phyloP scores from a whole-genome alignment of 2,888 invertebrate species.

The Conomelus anceps region DNA sequence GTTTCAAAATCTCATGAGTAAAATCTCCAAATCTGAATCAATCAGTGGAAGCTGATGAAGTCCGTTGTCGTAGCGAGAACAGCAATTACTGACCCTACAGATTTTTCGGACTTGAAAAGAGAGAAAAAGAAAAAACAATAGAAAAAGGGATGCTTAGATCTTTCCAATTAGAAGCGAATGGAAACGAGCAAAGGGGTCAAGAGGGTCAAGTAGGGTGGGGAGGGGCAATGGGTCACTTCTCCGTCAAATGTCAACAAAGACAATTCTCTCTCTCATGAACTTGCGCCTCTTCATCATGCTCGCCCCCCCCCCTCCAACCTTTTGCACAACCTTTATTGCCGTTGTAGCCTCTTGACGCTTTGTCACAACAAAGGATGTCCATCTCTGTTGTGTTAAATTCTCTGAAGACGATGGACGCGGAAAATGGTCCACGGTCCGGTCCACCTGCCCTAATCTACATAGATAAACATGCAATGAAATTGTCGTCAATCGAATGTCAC shows the following conservation, averaged over 20 bases:
- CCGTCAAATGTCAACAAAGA: not conserved
- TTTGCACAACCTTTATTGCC: not conserved
- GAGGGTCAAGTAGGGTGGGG: not conserved
- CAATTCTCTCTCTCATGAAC: not conserved
- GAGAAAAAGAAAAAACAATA: not conserved
- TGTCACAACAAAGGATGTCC: not conserved
- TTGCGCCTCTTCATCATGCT: not conserved
- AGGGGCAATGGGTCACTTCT: not conserved
- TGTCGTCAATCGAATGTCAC: not conserved
- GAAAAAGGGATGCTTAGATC: not conserved
- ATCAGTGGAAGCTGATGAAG: not conserved
- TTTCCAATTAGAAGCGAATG: not conserved
- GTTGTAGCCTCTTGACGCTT: not conserved
- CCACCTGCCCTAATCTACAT: not conserved
- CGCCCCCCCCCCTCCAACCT: not conserved
- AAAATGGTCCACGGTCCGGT: not conserved
- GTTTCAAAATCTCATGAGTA: not conserved
- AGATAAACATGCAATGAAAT: not conserved
- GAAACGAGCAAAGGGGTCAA: not conserved
- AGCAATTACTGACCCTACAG: not conserved
- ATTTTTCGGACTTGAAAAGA: not conserved
- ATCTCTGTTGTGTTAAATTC: not conserved
- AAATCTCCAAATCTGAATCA: not conserved
- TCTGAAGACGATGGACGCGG: not conserved
- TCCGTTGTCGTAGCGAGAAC: not conserved